Base-by-base conservation (phyloP, 2,888 invertebrate species). In the Onchidella celtica region DNA sequence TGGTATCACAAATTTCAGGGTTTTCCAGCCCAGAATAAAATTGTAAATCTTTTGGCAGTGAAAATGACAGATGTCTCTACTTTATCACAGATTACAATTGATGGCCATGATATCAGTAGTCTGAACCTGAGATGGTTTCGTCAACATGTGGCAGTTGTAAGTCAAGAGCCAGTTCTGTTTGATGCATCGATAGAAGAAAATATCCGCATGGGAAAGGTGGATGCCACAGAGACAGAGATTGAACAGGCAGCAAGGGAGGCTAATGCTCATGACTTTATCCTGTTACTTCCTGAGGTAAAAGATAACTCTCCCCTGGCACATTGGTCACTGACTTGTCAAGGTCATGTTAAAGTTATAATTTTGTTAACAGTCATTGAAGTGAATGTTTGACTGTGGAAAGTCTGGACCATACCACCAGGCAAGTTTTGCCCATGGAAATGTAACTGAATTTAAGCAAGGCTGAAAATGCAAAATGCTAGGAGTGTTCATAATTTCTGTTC, bases 271-370 rank as follows among this genome's bases (percentile, higher is more conserved):
- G 88, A 88, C 55, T 94, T 94, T 84, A 91, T 94, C 59, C 70
- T 29, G 27, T n/a, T 84, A 9, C 93, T 83, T 91, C 94, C 83
- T 91, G 92, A 93, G 1, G 96, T 97, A 88, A n/a, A n/a, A 2
- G n/a, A 1, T 47, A 9, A 24, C 32, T n/a, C n/a, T n/a, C n/a
- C n/a, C n/a, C n/a, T n/a, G n/a, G n/a, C n/a, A n/a, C n/a, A n/a
- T n/a, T n/a, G n/a, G n/a, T n/a, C n/a, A n/a, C n/a, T n/a, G n/a
- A n/a, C n/a, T n/a, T n/a, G n/a, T n/a, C n/a, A n/a, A n/a, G n/a
- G n/a, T n/a, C n/a, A n/a, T n/a, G n/a, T n/a, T n/a, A n/a, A n/a
- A n/a, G n/a, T n/a, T n/a, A n/a, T n/a, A n/a, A n/a, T n/a, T n/a
- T n/a, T n/a, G n/a, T n/a, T n/a, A n/a, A n/a, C n/a, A n/a, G n/a